Evolutionary conservation across 2,113 vertebrate genomes (phyloP).

Genomic region (Micromys minutus): DNA sequence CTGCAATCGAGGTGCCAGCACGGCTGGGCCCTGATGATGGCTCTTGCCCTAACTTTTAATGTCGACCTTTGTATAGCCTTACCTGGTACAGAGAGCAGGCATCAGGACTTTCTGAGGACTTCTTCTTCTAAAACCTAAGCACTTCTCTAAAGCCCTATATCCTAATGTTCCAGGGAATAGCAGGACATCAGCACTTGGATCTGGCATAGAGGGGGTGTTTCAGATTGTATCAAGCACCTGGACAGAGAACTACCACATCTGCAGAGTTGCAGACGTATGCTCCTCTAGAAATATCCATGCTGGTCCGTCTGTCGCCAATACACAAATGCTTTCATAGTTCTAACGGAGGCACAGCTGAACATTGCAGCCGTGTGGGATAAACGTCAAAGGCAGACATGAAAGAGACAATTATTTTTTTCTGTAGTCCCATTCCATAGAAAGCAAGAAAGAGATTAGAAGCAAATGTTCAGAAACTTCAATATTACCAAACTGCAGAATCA

Average conservation of each 20-base stretch:
- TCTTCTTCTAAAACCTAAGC: not conserved
- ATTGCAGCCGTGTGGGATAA: not conserved
- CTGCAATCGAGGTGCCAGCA: not conserved
- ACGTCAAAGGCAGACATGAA: not conserved
- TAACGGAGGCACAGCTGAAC: not conserved
- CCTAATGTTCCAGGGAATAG: not conserved
- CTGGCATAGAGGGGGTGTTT: not conserved
- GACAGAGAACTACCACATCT: not conserved
- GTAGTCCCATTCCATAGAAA: not conserved
- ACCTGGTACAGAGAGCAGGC: not conserved
- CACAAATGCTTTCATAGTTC: not conserved
- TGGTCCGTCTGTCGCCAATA: not conserved
- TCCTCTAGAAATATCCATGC: not conserved
- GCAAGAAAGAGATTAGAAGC: not conserved
- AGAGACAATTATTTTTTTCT: not conserved
- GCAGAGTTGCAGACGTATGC: not conserved
- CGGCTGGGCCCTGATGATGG: not conserved
- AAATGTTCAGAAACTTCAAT: slow-evolving; percentile 10
- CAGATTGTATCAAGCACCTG: not conserved
- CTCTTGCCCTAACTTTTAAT: not conserved
- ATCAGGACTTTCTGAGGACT: not conserved
- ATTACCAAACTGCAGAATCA: slow-evolving; percentile 50
- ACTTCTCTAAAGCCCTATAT: not conserved
- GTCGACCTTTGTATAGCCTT: not conserved
- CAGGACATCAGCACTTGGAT: not conserved